Percentiles rank a stretch among this genome's conserved stretches.
Conservation (phyloP, 2,888 invertebrate species). For the Yponomeuta evonymella region DNA sequence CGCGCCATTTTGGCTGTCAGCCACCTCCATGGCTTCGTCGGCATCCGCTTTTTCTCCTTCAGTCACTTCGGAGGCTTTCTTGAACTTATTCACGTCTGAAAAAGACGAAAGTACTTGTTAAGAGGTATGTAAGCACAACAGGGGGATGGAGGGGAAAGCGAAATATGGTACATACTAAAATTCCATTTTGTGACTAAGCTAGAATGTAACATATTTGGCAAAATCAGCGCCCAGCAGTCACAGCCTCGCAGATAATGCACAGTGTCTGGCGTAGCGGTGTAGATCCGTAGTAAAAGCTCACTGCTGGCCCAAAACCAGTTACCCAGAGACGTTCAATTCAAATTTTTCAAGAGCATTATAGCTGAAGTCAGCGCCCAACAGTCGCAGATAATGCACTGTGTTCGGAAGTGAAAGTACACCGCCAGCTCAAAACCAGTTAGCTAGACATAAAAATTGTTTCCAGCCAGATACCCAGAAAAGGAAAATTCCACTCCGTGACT, state of each 20-base stretch:
- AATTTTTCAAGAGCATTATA: too few relatives aligned
- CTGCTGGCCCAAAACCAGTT: slow-evolving; percentile 85
- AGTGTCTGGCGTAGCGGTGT: slow-evolving; percentile 81
- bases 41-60: slow-evolving; percentile 32
- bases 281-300: slow-evolving; percentile 88
- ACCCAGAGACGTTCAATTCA: too few relatives aligned
- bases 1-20: slow-evolving; percentile 23
- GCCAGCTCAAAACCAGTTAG: slow-evolving; percentile 82
- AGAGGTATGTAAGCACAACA: not conserved
- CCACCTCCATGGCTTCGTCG: slow-evolving; percentile 20
- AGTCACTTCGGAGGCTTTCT: slow-evolving; percentile 70
- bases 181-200: not conserved
- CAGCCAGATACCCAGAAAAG: too few relatives aligned
- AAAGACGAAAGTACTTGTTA: not conserved
- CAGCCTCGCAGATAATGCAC: not conserved
- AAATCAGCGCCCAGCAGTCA: slow-evolving; percentile 90
- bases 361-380: slow-evolving; percentile 59
- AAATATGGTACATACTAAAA: too few relatives aligned
- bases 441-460: not conserved
- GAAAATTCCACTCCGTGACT: not conserved
- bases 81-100: slow-evolving; percentile 82
- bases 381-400: slow-evolving; percentile 89
- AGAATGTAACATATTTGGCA: slow-evolving; percentile 84
- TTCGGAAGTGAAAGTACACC: slow-evolving; percentile 90
- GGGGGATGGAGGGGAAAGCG: too few relatives aligned